These are phyloP conservation scores for Hypanus sabinus DNA, from an alignment of 2,113 vertebrate genomes.

Conservation along the genomic window DNA sequence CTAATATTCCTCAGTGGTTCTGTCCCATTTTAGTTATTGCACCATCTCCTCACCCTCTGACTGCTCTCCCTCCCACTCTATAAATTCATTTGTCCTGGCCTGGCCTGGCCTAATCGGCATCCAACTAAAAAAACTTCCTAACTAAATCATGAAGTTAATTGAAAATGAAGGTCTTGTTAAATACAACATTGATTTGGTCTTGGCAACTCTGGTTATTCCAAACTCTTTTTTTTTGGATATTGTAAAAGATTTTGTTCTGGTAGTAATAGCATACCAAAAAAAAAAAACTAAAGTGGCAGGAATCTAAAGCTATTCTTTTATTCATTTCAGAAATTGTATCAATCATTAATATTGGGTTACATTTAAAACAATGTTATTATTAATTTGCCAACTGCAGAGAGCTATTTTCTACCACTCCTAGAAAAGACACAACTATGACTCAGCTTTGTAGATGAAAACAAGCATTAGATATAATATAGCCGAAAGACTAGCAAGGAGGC, in stretches of 20 bases:
- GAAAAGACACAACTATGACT: neutral
- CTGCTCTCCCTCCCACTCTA: neutral
- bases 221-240: neutral
- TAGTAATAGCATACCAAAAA: neutral
- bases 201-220: neutral
- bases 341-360: neutral
- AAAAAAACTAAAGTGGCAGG: neutral
- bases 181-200: neutral
- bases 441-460: neutral
- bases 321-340: slow-evolving; percentile 25
- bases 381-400: neutral
- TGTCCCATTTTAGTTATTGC: too few species aligned
- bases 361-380: slow-evolving; percentile 23
- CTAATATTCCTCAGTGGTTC: neutral
- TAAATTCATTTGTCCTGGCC: neutral
- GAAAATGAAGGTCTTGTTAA: neutral
- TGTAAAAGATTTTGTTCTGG: neutral
- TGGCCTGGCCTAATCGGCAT: neutral
- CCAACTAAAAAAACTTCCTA: neutral
- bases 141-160: neutral
- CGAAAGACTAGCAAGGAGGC: neutral
- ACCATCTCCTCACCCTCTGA: neutral
- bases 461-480: neutral
- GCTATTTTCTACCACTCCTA: slow-evolving; percentile 2
- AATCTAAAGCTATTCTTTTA: neutral